phyloP scores from a whole-genome alignment of 2,888 invertebrate genomes.

The Tachina fera region DNA sequence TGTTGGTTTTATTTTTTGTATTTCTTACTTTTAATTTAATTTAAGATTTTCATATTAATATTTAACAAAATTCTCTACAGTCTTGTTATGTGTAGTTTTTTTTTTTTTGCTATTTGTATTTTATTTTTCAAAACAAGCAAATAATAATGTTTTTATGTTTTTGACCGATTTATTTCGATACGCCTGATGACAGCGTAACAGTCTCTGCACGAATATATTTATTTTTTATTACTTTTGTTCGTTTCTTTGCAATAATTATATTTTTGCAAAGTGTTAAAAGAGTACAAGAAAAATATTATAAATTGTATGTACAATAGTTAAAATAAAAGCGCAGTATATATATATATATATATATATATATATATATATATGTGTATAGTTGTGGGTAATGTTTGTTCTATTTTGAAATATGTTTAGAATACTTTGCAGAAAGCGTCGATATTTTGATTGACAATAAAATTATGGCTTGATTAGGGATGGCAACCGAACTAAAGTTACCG shows the following conservation, averaged over 20 bases:
- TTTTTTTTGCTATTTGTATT: slow-evolving; percentile 33
- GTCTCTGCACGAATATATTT: slow-evolving; percentile 68
- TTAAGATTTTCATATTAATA: slow-evolving; percentile 36
- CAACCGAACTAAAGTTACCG: no score
- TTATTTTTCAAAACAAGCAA: slow-evolving; percentile 32
- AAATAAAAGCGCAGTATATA: not conserved
- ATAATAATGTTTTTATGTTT: slow-evolving; percentile 60
- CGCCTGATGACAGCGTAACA: slow-evolving; percentile 72
- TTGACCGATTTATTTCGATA: slow-evolving; percentile 73
- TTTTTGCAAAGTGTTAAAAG: slow-evolving; percentile 28
- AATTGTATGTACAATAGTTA: not conserved
- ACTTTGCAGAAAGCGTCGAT: no score
- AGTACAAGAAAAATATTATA: not conserved
- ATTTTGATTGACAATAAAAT: no score
- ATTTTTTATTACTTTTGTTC: slow-evolving; percentile 2
- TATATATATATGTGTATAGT: no score
- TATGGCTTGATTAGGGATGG: no score
- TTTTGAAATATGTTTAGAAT: no score
- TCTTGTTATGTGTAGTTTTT: slow-evolving; percentile 9
- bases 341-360: no score
- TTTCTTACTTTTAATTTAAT: slow-evolving; percentile 18
- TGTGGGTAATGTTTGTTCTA: no score
- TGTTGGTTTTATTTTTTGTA: slow-evolving; percentile 30
- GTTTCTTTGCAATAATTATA: slow-evolving; percentile 36
- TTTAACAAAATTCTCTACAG: slow-evolving; percentile 44